These are phyloP conservation scores for Agonopterix alstromeriana DNA, from an alignment of 2,888 invertebrate genomes.

Conservation along the genomic window DNA sequence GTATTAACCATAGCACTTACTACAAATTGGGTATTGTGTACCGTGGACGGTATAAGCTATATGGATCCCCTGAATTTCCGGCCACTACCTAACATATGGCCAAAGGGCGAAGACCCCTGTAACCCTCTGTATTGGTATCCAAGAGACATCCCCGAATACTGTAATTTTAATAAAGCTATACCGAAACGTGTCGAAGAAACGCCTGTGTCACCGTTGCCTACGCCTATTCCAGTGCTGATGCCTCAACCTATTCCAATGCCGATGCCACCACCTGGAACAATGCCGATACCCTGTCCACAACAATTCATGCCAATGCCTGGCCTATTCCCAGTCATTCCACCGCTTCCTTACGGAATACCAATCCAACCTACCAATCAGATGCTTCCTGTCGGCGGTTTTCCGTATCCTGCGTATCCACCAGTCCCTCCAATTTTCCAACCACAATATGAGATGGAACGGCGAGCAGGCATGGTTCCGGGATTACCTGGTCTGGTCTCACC, in stretches of 20 bases:
- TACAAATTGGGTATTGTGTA: conserved; percentile 14
- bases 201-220: background rate
- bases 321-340: conserved; percentile 4
- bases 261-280: conserved; percentile 1
- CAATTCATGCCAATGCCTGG: conserved; percentile 6
- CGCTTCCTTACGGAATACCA: conserved; percentile 4
- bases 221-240: conserved; percentile 4
- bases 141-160: conserved; percentile 27
- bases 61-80: conserved; percentile 12
- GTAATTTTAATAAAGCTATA: conserved; percentile 13
- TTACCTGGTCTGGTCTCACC: conserved; percentile 43
- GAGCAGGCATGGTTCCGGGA: conserved; percentile 46
- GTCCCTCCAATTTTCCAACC: background rate
- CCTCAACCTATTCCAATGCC: conserved; percentile 9
- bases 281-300: conserved; percentile 4
- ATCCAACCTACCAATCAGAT: conserved; percentile 2
- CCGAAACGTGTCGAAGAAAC: background rate
- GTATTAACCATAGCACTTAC: background rate
- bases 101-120: conserved; percentile 36
- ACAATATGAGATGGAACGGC: background rate
- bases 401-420: background rate
- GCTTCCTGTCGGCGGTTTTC: background rate
- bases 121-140: conserved; percentile 60
- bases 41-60: conserved; percentile 37
- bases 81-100: background rate